These are phyloP conservation scores for Dicyrtoma fusca DNA, from an alignment of 2,888 invertebrate species.

Conservation along the genomic window DNA sequence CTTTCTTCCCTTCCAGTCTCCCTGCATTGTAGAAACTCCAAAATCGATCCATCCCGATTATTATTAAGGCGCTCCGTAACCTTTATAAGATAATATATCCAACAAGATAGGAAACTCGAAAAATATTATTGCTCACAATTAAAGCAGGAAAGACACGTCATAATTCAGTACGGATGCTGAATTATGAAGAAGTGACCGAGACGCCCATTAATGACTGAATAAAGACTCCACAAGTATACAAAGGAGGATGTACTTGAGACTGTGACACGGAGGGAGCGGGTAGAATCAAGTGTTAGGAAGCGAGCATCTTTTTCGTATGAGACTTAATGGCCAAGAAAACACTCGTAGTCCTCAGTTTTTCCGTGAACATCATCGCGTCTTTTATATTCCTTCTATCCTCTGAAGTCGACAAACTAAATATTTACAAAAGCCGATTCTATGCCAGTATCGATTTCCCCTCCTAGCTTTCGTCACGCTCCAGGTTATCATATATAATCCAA, in stretches of 20 bases:
- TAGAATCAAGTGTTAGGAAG: conserved; percentile 52
- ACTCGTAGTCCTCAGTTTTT: conserved; percentile 47
- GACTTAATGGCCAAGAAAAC: conserved; percentile 57
- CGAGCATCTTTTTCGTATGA: conserved; percentile 55
- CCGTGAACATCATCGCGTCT: conserved; percentile 29
- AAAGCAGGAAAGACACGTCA: too few species aligned
- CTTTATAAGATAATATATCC: too few species aligned
- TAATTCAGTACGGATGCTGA: too few species aligned
- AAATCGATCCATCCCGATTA: too few species aligned
- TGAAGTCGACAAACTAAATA: conserved; percentile 53
- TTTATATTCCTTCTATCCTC: conserved; percentile 1
- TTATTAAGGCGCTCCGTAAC: too few species aligned
- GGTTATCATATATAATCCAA: conserved; percentile 13
- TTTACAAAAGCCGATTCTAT: conserved; percentile 54
- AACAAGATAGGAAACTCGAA: too few species aligned
- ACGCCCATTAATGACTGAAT: too few species aligned
- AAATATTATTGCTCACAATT: too few species aligned
- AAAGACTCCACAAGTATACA: not conserved
- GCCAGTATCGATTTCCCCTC: conserved; percentile 45
- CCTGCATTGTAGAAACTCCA: too few species aligned
- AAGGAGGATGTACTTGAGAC: not conserved
- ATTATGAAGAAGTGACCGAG: too few species aligned
- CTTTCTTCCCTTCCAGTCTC: too few species aligned
- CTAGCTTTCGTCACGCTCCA: conserved; percentile 2
- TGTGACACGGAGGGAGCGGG: conserved; percentile 10